phyloP scores from a whole-genome alignment of 2,113 vertebrate genomes.

The Drymodes brunneopygia region DNA sequence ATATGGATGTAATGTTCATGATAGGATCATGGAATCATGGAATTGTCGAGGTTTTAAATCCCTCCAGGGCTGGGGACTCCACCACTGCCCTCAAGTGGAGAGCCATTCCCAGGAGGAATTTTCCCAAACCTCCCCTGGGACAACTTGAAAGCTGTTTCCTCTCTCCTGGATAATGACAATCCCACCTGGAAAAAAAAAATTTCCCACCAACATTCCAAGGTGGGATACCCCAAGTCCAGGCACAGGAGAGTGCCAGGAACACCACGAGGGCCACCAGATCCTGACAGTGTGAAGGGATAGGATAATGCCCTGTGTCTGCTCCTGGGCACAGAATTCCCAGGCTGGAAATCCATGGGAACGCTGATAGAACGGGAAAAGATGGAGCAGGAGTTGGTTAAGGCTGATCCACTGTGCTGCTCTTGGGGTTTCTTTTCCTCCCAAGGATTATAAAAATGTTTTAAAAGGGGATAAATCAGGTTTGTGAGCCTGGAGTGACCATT shows the following conservation, averaged over 20 bases:
- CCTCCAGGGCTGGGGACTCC: neutral
- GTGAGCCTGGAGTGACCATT: neutral
- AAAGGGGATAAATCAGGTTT: neutral
- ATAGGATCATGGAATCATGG: neutral
- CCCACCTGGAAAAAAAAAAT: neutral
- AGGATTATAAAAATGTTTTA: neutral
- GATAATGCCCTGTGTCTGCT: neutral
- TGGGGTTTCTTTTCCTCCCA: fast-evolving
- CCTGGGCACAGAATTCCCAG: neutral
- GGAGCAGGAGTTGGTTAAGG: neutral
- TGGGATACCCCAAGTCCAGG: fast-evolving
- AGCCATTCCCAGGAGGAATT: neutral
- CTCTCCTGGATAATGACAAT: neutral
- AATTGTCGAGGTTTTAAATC: neutral
- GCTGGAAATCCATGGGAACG: neutral
- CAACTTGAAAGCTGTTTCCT: neutral
- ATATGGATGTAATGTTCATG: fast-evolving
- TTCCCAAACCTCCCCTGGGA: neutral
- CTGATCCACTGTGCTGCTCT: fast-evolving
- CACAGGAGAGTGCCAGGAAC: fast-evolving
- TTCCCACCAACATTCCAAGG: neutral
- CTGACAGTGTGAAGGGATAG: fast-evolving
- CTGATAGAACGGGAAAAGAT: fast-evolving
- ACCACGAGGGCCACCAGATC: too few relatives aligned
- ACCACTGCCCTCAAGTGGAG: neutral